Evolutionary conservation across 2,797 vertebrate genomes (phyloP), one percentile per base, ranked within the genome.

Genomic region (Sebastes goodei): DNA sequence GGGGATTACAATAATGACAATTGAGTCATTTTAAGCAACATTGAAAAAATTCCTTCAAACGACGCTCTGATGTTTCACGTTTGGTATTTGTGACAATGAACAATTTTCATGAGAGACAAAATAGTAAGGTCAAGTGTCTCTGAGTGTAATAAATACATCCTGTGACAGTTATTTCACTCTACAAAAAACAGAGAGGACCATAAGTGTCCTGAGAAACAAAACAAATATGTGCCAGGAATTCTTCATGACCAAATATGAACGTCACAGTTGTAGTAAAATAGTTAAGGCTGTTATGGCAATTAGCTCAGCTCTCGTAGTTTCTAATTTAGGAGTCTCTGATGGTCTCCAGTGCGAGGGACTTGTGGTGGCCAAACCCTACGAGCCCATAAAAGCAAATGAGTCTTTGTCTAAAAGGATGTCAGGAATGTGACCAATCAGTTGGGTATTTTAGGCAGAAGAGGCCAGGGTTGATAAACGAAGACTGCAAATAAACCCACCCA

Each of bases 361-460:
- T 80, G 73, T 83, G 68, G 81, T 90, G 84, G 81, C 84, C 90
- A 85, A 93, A 83, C 87, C 74, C 82, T 78, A 80, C 30, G 84
- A 93, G 84, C 83, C 91, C 88, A 93, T 93, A 91, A 94, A 93
- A 92, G 89, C 85, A 88, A 88, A 80, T 75, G 76, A 82, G 76
- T 90, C 88, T 92, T 91, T 93, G 91, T 93, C 90, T 88, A 80
- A 91, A 94, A 95, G 95, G 95, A 96, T 92, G 94, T 93, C 93
- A 94, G 93, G 96, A 97, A 97, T 94, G 94, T 85, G 91, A 93
- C 93, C 95, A 95, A 96, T 96, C 92, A 94, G 89, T 93, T 94
- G 93, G 90, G 93, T 93, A 97, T 94, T 97, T 97, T 95, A 94
- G 94, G 95, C 93, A 95, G 93, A 94, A 94, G 93, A 94, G 91